These are phyloP conservation scores for Belgica antarctica DNA, from an alignment of 2,888 invertebrate species.

Conservation along the genomic window DNA sequence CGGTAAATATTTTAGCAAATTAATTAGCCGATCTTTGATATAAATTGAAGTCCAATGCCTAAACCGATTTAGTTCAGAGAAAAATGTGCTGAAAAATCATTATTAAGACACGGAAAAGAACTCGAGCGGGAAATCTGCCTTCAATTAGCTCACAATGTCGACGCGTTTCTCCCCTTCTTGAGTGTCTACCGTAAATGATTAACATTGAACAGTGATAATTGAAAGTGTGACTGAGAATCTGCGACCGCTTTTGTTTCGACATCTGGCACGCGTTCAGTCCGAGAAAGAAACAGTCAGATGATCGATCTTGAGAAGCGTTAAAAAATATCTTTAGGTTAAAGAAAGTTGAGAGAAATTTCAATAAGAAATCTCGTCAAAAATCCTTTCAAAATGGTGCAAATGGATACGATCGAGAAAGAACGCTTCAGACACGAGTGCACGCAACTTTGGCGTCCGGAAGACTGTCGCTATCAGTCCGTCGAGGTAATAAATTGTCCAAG, in stretches of 20 bases:
- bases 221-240: neutral
- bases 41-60: neutral
- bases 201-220: conserved; percentile 1
- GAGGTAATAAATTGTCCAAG: conserved; percentile 33
- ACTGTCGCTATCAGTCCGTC: conserved; percentile 15
- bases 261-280: neutral
- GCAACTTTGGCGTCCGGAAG: conserved; percentile 15
- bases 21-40: neutral
- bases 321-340: neutral
- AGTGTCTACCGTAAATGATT: no score
- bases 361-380: neutral
- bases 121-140: neutral
- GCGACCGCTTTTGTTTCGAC: neutral
- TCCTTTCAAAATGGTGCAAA: conserved; percentile 24
- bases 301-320: neutral
- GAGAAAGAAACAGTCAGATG: neutral
- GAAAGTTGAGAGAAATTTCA: neutral
- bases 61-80: neutral
- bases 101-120: neutral
- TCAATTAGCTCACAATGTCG: neutral
- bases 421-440: neutral
- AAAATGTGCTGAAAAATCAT: neutral
- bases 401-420: conserved; percentile 20
- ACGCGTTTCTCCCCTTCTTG: no score
- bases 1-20: neutral